A percentile compares a stretch with the other conserved stretches of the same genome.
Conservation (phyloP, 2,113 vertebrate species). For the Pampusana beccarii region DNA sequence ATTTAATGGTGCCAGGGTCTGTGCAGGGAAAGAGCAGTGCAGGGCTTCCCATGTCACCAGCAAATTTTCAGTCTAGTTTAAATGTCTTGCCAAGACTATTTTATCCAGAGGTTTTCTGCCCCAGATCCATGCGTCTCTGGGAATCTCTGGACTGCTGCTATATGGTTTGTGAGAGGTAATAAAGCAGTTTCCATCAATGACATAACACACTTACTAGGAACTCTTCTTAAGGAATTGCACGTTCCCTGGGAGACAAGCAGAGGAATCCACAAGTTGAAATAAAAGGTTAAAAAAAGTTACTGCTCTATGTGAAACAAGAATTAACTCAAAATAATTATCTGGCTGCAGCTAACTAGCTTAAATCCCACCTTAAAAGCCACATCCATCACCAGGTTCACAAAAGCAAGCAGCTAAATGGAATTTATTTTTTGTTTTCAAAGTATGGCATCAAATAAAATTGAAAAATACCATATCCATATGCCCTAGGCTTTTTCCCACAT, state of each 20-base stretch:
- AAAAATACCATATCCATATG: not conserved
- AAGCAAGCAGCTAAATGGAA: not conserved
- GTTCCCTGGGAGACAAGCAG: not conserved
- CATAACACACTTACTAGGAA: not conserved
- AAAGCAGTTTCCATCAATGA: not conserved
- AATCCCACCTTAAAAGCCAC: not conserved
- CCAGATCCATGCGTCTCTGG: not conserved
- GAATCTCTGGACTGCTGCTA: not conserved
- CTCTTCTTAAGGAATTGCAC: not conserved
- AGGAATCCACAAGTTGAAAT: not conserved
- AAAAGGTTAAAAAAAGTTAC: not conserved
- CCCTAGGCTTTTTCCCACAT: not conserved
- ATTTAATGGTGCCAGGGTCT: not conserved
- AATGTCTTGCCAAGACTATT: not conserved
- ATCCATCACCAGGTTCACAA: not conserved
- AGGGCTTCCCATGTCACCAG: not conserved
- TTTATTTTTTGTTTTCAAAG: conserved; percentile 13
- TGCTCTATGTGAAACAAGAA: not conserved
- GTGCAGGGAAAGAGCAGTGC: not conserved
- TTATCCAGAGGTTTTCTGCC: not conserved
- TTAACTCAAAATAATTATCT: not conserved
- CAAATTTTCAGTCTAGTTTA: not conserved
- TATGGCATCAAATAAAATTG: not conserved
- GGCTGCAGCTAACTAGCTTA: not conserved
- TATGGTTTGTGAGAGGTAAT: not conserved